These are phyloP conservation scores for Pseudoatta argentina DNA, from an alignment of 1,140 invertebrate species.

Conservation along the genomic window DNA sequence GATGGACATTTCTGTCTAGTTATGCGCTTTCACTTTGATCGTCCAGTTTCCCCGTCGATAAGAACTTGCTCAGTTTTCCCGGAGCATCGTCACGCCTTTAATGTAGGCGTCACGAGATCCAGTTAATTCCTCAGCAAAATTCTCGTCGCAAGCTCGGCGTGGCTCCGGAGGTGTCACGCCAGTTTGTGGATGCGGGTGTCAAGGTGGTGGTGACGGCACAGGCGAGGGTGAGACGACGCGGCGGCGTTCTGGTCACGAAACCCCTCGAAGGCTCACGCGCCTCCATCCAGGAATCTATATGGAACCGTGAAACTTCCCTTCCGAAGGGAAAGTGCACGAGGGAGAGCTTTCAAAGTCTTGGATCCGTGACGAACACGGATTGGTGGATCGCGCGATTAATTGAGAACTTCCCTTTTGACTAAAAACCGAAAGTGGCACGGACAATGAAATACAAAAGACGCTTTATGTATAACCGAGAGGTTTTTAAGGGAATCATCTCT, in stretches of 20 bases:
- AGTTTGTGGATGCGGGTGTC: conserved; percentile 14
- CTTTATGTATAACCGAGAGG: not conserved
- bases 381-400: conserved; percentile 40
- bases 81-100: conserved; percentile 28
- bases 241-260: conserved; percentile 66
- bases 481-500: not conserved
- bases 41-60: not conserved
- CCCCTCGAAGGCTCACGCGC: conserved; percentile 48
- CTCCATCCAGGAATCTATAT: conserved; percentile 29
- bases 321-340: conserved; percentile 13
- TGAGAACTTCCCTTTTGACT: conserved; percentile 38
- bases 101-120: conserved; percentile 52
- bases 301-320: conserved; percentile 55
- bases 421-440: not conserved
- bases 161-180: conserved; percentile 51
- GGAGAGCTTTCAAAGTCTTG: conserved; percentile 28
- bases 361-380: conserved; percentile 12
- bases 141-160: conserved; percentile 50
- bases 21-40: not conserved
- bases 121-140: conserved; percentile 54
- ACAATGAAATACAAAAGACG: not conserved
- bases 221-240: conserved; percentile 3
- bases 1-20: not conserved
- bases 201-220: not conserved
- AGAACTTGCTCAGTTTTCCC: conserved; percentile 13